Percentiles rank a stretch among this genome's conserved stretches.
Evolutionary conservation across 1,140 invertebrate species (phyloP).

Genomic region (Brachionus paranguensis): DNA sequence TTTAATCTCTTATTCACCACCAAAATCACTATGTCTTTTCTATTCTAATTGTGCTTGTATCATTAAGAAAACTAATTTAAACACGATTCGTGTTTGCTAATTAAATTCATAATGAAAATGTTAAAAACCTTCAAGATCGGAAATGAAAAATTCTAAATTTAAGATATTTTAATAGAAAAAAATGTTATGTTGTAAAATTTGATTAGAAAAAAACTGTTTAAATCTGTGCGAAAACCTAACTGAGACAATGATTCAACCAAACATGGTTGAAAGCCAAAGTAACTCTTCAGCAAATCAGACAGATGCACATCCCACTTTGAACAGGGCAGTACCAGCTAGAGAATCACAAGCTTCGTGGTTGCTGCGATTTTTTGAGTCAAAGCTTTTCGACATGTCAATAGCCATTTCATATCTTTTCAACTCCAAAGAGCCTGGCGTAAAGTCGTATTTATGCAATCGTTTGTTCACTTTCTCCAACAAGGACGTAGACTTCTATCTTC

Average conservation of each 20-base stretch:
- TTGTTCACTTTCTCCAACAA: conserved; percentile 85
- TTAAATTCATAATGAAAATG: too few relatives aligned
- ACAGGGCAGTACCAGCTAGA: background rate
- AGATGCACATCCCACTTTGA: background rate
- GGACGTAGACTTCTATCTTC: conserved; percentile 94
- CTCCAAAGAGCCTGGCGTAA: conserved; percentile 93
- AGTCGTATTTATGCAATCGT: conserved; percentile 83
- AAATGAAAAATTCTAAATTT: too few relatives aligned
- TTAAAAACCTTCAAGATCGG: too few relatives aligned
- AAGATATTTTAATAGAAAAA: background rate
- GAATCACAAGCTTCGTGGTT: conserved; percentile 59
- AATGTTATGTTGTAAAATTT: background rate
- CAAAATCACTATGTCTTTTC: background rate
- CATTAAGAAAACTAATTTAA: too few relatives aligned
- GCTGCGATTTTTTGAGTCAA: conserved; percentile 86
- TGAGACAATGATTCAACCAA: background rate
- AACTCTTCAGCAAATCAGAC: background rate
- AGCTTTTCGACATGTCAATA: conserved; percentile 93
- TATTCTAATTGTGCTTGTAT: background rate
- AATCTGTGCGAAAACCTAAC: background rate
- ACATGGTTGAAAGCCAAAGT: background rate
- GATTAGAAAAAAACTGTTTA: background rate
- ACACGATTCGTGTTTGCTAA: too few relatives aligned
- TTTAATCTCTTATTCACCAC: background rate
- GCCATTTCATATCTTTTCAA: conserved; percentile 94